Base-by-base conservation (phyloP, 2,113 vertebrate genomes). In the Rutilus rutilus region DNA sequence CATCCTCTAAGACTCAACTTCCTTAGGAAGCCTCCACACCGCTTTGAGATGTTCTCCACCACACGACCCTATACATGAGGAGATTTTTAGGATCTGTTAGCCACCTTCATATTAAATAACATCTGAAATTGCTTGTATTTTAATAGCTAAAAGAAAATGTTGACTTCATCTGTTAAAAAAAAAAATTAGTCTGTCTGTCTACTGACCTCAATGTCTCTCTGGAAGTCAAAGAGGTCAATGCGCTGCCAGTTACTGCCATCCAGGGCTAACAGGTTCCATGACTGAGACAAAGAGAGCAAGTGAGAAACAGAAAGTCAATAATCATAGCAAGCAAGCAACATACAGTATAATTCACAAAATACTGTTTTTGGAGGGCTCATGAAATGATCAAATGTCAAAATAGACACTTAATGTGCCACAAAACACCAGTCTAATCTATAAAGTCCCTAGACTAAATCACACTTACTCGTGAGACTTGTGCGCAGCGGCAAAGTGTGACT, bases 181-280 rank as follows among this genome's bases (percentile, higher is more conserved):
- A 54, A 17, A 17, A n/a, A n/a, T n/a, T n/a, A n/a, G n/a, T n/a
- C n/a, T 4, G 1, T 5, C 17, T 25, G 30, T 87, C 83, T 42
- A 47, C 90, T 91, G 82, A 99, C 98, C 97, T 99, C 97, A 60
- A 99, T 99, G 89, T 99, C 98, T 92, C 97, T 97, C 95, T 99
- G 98, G 94, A 99, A 99, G 95, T 99, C 95, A 92, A 99, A 99
- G 90, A 99, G 96, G 94, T 99, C 98, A 85, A 99, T 99, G 86
- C 98, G 91, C 89, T 99, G 98, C 98, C 98, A 99, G 95, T 99
- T 99, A 89, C 98, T 99, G 89, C 98, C 98, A 92, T 99, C 98
- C 92, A 99, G 93, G 86, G 98, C 98, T 93, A 99, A 94, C 88
- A 99, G 97, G 88, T 99, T 99, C 98, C 98, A 99, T 54, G 97